Base-by-base conservation (phyloP, 2,888 invertebrate species). In the Blastobasis lacticolella region DNA sequence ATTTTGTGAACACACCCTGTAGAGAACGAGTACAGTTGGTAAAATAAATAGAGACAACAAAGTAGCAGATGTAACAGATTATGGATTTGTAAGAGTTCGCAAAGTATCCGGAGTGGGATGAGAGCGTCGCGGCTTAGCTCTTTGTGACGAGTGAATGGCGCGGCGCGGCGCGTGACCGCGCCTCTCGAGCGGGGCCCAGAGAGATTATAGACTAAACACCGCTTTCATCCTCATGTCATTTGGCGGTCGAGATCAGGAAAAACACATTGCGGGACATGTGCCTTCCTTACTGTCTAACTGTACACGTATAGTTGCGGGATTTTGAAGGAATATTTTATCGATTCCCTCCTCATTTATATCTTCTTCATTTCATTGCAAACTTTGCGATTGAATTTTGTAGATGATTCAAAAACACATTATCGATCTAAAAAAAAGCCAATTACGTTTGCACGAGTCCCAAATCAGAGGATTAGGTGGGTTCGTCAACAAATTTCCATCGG, bases 181-280 rank as follows among this genome's bases (percentile, higher is more conserved):
- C 38, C 5, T 45, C 66, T 61, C 67, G 54, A 53, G 45, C 53
- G 56, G 57, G 68, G 69, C 49, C 42, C 46, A 60, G 64, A 61
- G 64, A 69, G 74, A 77, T 79, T 80, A 78, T 66, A 59, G 58
- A 63, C 64, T 66, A 64, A 68, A 66, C 64, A 61, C 61, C 52
- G 55, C 61, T 70, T 73, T 74, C 69, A 70, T 66, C 59, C 60
- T 63, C 61, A 60, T 67, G 64, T 67, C 65, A 58, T 64, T 64
- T 62, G 64, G 63, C 65, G 63, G 62, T 60, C 60, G 62, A 63
- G 54, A 62, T 62, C 54, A 53, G 48, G 51, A 56, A 54, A 60
- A 59, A 56, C 50, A 53, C 45, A 49, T 48, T 41, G n/a, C 4
- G 38, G 4, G 38, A 9, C 6, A n/a, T 38, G 37, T 46, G n/a